Percentiles rank a stretch among this genome's conserved stretches.
Conservation (phyloP, 2,888 invertebrate genomes). For the Coremacera marginata region DNA sequence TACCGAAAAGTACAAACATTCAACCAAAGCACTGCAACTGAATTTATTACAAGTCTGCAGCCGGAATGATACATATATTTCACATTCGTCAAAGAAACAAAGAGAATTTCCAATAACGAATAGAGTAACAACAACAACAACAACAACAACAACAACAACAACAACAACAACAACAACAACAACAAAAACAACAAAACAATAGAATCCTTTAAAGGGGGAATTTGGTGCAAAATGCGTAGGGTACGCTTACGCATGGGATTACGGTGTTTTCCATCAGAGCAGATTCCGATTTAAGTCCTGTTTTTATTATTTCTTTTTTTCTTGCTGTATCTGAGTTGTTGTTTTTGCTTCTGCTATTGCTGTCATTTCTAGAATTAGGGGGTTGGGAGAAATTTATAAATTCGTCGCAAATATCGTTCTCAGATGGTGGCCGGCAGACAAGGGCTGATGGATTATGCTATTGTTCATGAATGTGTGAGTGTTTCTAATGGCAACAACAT, state of each 20-base stretch:
- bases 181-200: too few relatives aligned
- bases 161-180: neutral
- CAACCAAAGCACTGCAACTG: neutral
- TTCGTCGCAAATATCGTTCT: slow-evolving; percentile 16
- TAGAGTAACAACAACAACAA: neutral
- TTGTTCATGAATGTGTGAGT: slow-evolving; percentile 22
- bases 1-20: neutral
- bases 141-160: neutral
- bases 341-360: slow-evolving; percentile 22
- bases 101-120: slow-evolving; percentile 19
- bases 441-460: slow-evolving; percentile 35
- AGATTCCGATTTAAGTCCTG: slow-evolving; percentile 28
- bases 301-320: too few relatives aligned
- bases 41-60: slow-evolving; percentile 17
- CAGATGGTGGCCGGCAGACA: slow-evolving; percentile 13
- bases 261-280: slow-evolving; percentile 29
- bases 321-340: neutral
- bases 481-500: slow-evolving; percentile 28
- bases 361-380: slow-evolving; percentile 1
- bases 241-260: slow-evolving; percentile 28
- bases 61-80: slow-evolving; percentile 26
- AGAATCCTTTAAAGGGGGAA: neutral
- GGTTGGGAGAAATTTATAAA: slow-evolving; percentile 15
- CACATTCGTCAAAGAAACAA: slow-evolving; percentile 11
- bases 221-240: slow-evolving; percentile 13